phyloP scores from a whole-genome alignment of 2,888 invertebrate genomes.

The Epiblema foenella region DNA sequence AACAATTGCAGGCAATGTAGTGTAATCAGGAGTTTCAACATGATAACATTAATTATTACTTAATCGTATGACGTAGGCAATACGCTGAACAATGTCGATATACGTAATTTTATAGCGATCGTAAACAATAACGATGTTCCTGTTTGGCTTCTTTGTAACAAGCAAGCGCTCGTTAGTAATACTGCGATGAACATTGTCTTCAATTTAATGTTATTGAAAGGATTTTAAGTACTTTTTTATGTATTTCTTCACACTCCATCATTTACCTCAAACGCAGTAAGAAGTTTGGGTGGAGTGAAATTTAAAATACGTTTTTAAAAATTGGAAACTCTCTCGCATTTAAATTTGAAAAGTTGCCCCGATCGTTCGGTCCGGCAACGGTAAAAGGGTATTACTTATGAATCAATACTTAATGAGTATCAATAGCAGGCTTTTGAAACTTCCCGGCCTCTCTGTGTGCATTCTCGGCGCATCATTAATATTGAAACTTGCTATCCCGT shows the following conservation, averaged over 20 bases:
- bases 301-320: constrained; percentile 56
- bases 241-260: constrained; percentile 10
- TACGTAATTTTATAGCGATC: constrained; percentile 36
- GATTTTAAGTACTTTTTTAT: constrained; percentile 20
- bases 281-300: constrained; percentile 46
- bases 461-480: constrained; percentile 82
- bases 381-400: constrained; percentile 84
- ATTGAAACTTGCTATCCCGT: constrained; percentile 77
- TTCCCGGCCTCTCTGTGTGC: constrained; percentile 76
- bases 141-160: constrained; percentile 30
- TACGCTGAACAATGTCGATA: constrained; percentile 36
- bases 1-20: background rate
- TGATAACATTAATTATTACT: constrained; percentile 19
- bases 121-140: constrained; percentile 41
- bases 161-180: constrained; percentile 34
- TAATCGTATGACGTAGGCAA: constrained; percentile 33
- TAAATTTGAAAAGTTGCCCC: constrained; percentile 79
- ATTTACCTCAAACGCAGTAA: constrained; percentile 33
- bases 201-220: constrained; percentile 34
- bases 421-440: constrained; percentile 80
- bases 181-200: constrained; percentile 32
- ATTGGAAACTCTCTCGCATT: constrained; percentile 69
- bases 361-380: constrained; percentile 62
- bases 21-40: background rate
- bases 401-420: constrained; percentile 84